These are phyloP conservation scores for Eilema depressum DNA, from an alignment of 2,888 invertebrate species.

Conservation along the genomic window DNA sequence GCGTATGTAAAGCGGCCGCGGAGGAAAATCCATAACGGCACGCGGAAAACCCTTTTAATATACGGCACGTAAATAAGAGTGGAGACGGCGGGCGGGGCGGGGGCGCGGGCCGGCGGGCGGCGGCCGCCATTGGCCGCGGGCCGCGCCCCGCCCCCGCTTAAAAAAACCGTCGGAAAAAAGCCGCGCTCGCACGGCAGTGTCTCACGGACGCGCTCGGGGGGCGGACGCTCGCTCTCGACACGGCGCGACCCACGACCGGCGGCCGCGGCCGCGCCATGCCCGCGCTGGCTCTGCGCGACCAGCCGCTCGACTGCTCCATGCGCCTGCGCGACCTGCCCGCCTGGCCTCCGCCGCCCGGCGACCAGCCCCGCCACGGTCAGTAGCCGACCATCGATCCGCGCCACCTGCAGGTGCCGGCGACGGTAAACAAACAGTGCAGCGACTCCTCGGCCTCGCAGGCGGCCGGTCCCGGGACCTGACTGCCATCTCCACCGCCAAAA, in stretches of 20 bases:
- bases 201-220: slow-evolving; percentile 78
- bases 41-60: slow-evolving; percentile 87
- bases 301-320: slow-evolving; percentile 92
- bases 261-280: slow-evolving; percentile 88
- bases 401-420: slow-evolving; percentile 21
- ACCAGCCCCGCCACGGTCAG: slow-evolving; percentile 75
- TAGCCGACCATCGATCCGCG: slow-evolving; percentile 44
- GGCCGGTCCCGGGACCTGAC: slow-evolving; percentile 25
- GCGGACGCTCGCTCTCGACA: slow-evolving; percentile 76
- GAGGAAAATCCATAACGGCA: slow-evolving; percentile 85
- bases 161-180: slow-evolving; percentile 79
- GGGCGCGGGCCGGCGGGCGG: slow-evolving; percentile 55
- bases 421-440: slow-evolving; percentile 32
- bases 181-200: slow-evolving; percentile 78
- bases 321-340: slow-evolving; percentile 82
- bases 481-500: slow-evolving; percentile 22
- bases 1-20: slow-evolving; percentile 79
- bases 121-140: slow-evolving; percentile 71
- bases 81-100: slow-evolving; percentile 59
- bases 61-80: slow-evolving; percentile 85
- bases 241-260: slow-evolving; percentile 86
- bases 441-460: slow-evolving; percentile 12
- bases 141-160: slow-evolving; percentile 78
- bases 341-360: slow-evolving; percentile 76
- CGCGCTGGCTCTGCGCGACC: slow-evolving; percentile 88